Percentiles rank a stretch among this genome's conserved stretches.
phyloP scores from a whole-genome alignment of 2,888 invertebrate species.

The Encarsia formosa region DNA sequence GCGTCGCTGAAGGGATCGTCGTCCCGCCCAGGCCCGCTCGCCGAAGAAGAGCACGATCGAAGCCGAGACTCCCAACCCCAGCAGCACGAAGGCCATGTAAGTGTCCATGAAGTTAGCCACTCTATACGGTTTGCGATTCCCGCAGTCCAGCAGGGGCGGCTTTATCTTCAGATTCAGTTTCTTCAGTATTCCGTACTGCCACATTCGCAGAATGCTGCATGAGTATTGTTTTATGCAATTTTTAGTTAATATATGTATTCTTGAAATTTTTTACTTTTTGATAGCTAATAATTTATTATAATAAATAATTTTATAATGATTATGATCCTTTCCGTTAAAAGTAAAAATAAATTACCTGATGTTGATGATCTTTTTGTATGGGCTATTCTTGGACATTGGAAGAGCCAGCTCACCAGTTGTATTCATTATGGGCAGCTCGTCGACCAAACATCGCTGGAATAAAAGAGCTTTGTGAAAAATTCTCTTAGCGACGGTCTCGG shows the following conservation, averaged over 20 bases:
- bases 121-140: conserved; percentile 46
- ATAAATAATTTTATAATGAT: no score
- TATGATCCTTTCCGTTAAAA: no score
- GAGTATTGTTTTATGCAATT: background rate
- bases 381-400: conserved; percentile 57
- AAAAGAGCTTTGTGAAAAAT: conserved; percentile 50
- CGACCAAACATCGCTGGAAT: conserved; percentile 54
- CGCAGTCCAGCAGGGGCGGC: conserved; percentile 57
- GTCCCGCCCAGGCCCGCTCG: conserved; percentile 43
- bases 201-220: conserved; percentile 48
- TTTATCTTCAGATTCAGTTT: conserved; percentile 45
- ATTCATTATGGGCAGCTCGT: conserved; percentile 57
- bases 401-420: conserved; percentile 59
- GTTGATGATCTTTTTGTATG: conserved; percentile 59
- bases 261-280: background rate
- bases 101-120: conserved; percentile 59
- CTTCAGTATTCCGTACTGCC: conserved; percentile 46
- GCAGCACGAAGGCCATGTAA: conserved; percentile 55
- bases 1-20: conserved; percentile 15
- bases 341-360: conserved; percentile 53
- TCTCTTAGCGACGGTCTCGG: conserved; percentile 58
- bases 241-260: background rate
- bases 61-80: conserved; percentile 51
- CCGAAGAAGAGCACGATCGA: conserved; percentile 40
- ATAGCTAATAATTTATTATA: no score